These are phyloP conservation scores for Petromus typicus DNA, from an alignment of 2,113 vertebrate genomes.

Conservation along the genomic window DNA sequence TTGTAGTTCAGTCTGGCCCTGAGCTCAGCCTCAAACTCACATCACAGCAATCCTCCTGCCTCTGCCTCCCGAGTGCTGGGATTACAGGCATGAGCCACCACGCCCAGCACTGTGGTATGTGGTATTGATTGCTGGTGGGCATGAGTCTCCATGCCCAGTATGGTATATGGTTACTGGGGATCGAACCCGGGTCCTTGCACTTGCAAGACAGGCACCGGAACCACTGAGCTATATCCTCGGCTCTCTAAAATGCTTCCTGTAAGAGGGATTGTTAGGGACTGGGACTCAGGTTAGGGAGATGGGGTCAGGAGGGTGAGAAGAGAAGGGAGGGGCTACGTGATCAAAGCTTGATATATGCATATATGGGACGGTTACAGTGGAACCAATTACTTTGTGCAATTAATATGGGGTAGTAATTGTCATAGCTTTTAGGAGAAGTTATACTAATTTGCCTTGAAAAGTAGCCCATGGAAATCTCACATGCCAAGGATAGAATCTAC, in stretches of 20 bases:
- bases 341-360: background rate
- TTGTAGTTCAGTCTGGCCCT: no score
- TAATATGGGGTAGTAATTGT: background rate
- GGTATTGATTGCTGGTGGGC: no score
- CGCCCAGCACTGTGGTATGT: no score
- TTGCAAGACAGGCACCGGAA: no score
- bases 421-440: background rate
- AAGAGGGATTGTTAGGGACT: background rate
- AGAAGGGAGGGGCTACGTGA: background rate
- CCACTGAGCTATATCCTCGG: no score
- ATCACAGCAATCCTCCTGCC: no score
- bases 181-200: no score
- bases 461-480: background rate
- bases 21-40: no score
- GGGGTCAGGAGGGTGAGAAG: background rate
- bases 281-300: background rate
- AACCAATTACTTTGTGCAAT: background rate
- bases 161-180: no score
- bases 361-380: background rate
- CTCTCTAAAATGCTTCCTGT: slow-evolving; percentile 43
- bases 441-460: background rate
- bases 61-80: no score
- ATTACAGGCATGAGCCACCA: no score
- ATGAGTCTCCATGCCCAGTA: no score
- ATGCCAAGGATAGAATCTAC: background rate